A percentile compares a stretch with the other conserved stretches of the same genome.
Evolutionary conservation across 2,113 vertebrate species (phyloP).

Genomic region (Cranoglanis bouderius): DNA sequence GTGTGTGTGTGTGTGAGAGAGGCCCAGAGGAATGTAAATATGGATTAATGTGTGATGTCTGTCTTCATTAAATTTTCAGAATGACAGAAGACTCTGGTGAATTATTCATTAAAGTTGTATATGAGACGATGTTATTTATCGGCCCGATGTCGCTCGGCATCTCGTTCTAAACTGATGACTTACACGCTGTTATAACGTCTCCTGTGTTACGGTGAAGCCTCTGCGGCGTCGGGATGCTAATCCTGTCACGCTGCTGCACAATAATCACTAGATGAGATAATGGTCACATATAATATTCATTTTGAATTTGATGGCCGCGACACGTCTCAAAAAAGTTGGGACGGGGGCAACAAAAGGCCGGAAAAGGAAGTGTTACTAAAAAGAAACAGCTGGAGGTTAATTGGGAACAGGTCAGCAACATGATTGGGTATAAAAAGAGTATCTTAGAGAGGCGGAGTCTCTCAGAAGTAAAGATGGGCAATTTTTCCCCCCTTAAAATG

Average conservation of each 20-base stretch:
- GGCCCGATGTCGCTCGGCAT: not conserved
- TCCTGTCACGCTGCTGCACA: not conserved
- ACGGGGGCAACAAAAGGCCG: no score
- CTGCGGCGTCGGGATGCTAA: not conserved
- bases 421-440: no score
- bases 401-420: no score
- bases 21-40: slow-evolving; percentile 45
- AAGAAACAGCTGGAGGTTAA: no score
- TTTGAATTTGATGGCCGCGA: no score
- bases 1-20: not conserved
- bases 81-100: slow-evolving; percentile 50
- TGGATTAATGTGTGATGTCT: slow-evolving; percentile 50
- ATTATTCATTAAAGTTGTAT: slow-evolving; percentile 48
- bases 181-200: slow-evolving; percentile 20
- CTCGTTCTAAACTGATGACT: slow-evolving; percentile 9
- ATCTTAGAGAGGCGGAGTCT: no score
- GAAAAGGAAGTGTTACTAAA: no score
- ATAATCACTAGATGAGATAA: not conserved
- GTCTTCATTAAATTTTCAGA: slow-evolving; percentile 58
- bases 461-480: no score
- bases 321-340: no score
- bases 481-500: no score
- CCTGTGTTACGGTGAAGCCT: not conserved
- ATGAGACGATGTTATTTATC: slow-evolving; percentile 42
- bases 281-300: no score